Conservation (phyloP, 2,888 invertebrate genomes). For the Carabus problematicus region DNA sequence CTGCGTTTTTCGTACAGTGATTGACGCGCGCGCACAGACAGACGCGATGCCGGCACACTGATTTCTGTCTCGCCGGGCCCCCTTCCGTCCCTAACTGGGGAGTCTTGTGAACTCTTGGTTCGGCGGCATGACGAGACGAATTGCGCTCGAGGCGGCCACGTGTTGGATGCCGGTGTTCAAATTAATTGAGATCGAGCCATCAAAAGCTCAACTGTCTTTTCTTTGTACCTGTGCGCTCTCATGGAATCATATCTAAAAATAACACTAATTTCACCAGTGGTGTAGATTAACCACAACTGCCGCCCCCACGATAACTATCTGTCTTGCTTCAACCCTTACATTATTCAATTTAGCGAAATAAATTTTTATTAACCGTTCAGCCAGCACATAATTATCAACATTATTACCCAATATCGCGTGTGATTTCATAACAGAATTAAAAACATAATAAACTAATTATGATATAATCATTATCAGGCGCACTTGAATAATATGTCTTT, state of each 20-base stretch:
- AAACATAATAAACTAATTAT: too few species aligned
- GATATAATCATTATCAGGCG: too few species aligned
- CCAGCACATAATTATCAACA: too few species aligned
- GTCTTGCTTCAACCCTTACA: too few species aligned
- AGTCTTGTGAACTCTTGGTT: not conserved
- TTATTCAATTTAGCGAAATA: too few species aligned
- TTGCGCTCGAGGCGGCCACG: constrained; percentile 22
- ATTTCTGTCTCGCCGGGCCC: not conserved
- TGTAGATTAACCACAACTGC: not conserved
- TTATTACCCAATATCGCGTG: too few species aligned
- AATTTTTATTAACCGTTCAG: too few species aligned
- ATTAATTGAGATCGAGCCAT: constrained; percentile 34
- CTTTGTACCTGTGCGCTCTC: constrained; percentile 23
- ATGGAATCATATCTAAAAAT: constrained; percentile 38
- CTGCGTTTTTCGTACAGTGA: constrained; percentile 16
- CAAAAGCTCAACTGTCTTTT: constrained; percentile 30
- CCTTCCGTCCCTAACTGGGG: too few species aligned
- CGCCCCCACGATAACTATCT: too few species aligned
- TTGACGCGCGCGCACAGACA: constrained; percentile 27
- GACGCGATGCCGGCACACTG: constrained; percentile 9
- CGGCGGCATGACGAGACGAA: not conserved
- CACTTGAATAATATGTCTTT: too few species aligned
- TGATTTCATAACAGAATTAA: too few species aligned
- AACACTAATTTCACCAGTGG: constrained; percentile 23
- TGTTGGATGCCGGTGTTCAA: constrained; percentile 10